Base-by-base conservation (phyloP, 2,797 vertebrate species). In the Paratrypauchen microcephalus region DNA sequence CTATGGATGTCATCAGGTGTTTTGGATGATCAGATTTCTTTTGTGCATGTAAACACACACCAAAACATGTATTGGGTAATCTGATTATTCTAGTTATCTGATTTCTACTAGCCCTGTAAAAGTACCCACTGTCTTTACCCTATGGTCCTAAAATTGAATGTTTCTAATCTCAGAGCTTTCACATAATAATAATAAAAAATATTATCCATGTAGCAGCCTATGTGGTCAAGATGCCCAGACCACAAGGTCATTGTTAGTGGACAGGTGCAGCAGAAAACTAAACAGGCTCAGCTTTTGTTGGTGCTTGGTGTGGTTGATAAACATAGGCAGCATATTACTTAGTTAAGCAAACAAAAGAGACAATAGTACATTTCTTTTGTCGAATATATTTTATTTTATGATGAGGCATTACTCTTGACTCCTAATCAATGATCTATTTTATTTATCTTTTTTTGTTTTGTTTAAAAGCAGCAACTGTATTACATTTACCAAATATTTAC, bases 231-330 rank as follows among this genome's bases (percentile, higher is more conserved):
- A 61, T 18, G 57, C 18, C 55, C 18, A 6, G 6, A 12, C 16
- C 30, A 60, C 58, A 36, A 21, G 58, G 19, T 60, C 58, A 60
- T 60, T 60, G 58, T 60, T 32, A 32, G 28, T 36, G 58, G 58
- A 60, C 58, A 60, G 58, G 58, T 60, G 58, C 58, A 64, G 62
- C 5, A 11, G 23, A 28, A 19, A 60, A 60, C 58, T 1, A 32
- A n/a, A n/a, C 58, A 60, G 8, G 30, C 28, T 32, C 30, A 18
- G 6, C 57, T 32, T 60, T 60, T 60, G 58, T 59, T 32, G 57
- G 16, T 2, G 58, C 58, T 58, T 12, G 12, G 15, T 30, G 56
- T 28, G 7, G 18, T 21, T 23, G 54, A 23, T 56, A 23, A 28
- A 16, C 13, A 24, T 9, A 4, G 23, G 45, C 24, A 15, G 62